Evolutionary conservation across 92 coral and sea anemone species (phyloP), one percentile per base, ranked within the genome.

Genomic region (Phymanthus crucifer): DNA sequence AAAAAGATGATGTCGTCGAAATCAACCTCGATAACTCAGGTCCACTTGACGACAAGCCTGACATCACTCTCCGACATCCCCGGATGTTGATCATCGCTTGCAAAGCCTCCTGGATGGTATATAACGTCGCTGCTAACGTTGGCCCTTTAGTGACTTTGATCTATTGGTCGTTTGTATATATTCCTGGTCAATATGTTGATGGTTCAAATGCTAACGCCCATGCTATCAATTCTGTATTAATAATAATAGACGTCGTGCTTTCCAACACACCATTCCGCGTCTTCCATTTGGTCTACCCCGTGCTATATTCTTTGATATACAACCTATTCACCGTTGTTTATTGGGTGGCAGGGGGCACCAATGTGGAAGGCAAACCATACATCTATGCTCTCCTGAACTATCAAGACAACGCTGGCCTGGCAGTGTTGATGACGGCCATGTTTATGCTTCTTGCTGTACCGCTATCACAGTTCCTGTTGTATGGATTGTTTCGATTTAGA

Each of bases 271-370:
- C 97, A 29, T 83, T 90, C 17, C 86, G 94, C 6, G 61, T 92
- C 45, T 77, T 90, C 52, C 97, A 92, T 66, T 70, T 83, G 35
- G 67, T 90, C 32, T 87, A 92, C 67, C 82, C 90, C 3, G 48
- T 92, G 83, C 31, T 76, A 32, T 90, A 81, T 47, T 69, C 73
- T 8, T 17, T 61, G 6, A 67, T 83, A 2, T 92, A 92, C 45
- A 71, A 82, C 33, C 1, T 77, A 14, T 92, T 92, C 82, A 74
- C 94, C 1, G 88, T 90, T 35, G 37, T 85, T 10, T 92, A 90
- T 70, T 90, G 97, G 94, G 73, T 37, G 34, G 84, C 83, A 34
- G 92, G 94, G 1, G 97, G 97, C 2, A 87, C 89, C 21, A 92
- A 92, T 77, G 61, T 19, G 26, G 12, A 72, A 21, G 94, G 94